phyloP scores from a whole-genome alignment of 2,113 vertebrate genomes.

The Apteryx mantelli region DNA sequence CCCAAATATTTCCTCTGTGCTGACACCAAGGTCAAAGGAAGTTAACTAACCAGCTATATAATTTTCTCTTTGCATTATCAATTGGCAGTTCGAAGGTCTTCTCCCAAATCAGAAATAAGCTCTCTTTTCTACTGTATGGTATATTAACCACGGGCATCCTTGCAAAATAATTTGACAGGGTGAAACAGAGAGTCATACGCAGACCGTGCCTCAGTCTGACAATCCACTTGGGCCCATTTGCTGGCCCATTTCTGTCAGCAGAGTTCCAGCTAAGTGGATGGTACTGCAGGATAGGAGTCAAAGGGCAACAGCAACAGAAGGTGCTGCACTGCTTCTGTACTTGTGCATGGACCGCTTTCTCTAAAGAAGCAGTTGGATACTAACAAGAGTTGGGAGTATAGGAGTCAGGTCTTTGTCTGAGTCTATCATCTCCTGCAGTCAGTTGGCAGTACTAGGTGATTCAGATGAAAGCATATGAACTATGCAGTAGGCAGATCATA shows the following conservation, averaged over 20 bases:
- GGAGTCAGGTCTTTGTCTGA: not conserved
- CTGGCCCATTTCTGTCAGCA: rapidly evolving
- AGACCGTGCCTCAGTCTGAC: not conserved
- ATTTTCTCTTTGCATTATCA: not conserved
- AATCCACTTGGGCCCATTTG: not conserved
- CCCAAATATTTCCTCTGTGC: not conserved
- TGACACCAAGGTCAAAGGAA: not conserved
- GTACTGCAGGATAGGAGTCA: not conserved
- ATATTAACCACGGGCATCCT: not conserved
- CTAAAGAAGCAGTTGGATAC: not conserved
- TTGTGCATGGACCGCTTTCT: not conserved
- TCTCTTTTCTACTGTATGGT: not conserved
- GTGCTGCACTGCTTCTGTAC: not conserved
- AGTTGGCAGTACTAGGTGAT: rapidly evolving
- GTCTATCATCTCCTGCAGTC: not conserved
- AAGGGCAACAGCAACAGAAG: not conserved
- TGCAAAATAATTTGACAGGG: not conserved
- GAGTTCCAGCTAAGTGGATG: not conserved
- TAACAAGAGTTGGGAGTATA: not conserved
- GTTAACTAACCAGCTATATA: not conserved
- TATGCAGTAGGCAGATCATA: not conserved
- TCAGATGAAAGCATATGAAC: not conserved
- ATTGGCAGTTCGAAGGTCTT: not conserved
- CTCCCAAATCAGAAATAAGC: not conserved
- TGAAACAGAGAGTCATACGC: not conserved